Evolutionary conservation across 2,888 invertebrate genomes (phyloP), one percentile per base, ranked within the genome.

Genomic region (Amphiduros pacificus): DNA sequence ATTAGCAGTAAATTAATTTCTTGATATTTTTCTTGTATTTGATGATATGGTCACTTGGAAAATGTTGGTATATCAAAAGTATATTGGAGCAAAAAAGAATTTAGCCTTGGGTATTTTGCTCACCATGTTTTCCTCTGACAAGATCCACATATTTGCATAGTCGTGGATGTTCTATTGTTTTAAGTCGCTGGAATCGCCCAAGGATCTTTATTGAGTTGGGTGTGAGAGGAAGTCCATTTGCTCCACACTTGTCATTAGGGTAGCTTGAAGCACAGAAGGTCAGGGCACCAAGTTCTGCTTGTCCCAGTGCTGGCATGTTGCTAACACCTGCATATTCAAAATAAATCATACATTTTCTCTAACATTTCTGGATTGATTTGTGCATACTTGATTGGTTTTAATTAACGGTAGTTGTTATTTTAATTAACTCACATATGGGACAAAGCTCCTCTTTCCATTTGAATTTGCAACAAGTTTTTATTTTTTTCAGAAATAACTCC

Each of bases 121-220:
- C 67, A 93, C 95, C 96, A 87, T 96, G 95, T 86, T 95, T 96
- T 69, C 94, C 93, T 72, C 95, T 86, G 67, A 92, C 89, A 59
- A 97, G 89, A 83, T 96, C 95, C 49, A 98, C 85, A 84, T 97
- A 97, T 63, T 90, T 88, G 75, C 94, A 94, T 55, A 98, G 85
- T 83, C 92, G 88, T 0, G 88, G 88, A 82, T 94, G 93, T 63
- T 88, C 85, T 11, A 80, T 51, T 0, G 89, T 89, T 77, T 92
- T 90, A 20, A 97, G 85, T 64, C 88, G 85, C 79, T 95, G 94
- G 28, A 95, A 92, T 75, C 89, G 87, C 6, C 97, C 96, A 60
- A 94, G 86, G 77, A 98, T 94, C 60, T 93, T 91, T 65, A 97
- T 94, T 0, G 96, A 95, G 83, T 97, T 96, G 1, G 97, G 96